Percentiles rank a stretch among this genome's conserved stretches.
Conservation (phyloP, 23 tunicate genomes). For the Oikopleura dioica region DNA sequence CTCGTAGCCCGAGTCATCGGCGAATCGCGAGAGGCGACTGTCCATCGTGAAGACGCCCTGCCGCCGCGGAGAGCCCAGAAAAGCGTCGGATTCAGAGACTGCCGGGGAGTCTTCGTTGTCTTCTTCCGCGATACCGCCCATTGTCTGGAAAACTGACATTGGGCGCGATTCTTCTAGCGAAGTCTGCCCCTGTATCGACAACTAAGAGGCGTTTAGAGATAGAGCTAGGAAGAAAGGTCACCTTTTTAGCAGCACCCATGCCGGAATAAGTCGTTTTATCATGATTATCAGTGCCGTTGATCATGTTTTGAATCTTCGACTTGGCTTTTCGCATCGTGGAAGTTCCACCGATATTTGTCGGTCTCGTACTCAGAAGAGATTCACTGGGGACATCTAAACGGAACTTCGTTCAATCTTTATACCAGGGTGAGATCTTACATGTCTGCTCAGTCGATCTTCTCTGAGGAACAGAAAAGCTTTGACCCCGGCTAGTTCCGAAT, state of each 20-base stretch:
- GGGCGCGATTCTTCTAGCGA: too few relatives aligned
- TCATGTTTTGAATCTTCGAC: conserved; percentile 4
- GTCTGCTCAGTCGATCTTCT: conserved; percentile 1
- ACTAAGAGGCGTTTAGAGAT: too few relatives aligned
- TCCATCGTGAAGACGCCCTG: too few relatives aligned
- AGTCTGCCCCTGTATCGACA: too few relatives aligned
- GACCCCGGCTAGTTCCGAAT: background rate
- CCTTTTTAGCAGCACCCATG: too few relatives aligned
- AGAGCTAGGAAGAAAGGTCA: too few relatives aligned
- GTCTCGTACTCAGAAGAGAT: background rate
- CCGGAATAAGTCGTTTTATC: too few relatives aligned
- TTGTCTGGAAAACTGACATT: background rate
- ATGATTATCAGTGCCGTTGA: background rate
- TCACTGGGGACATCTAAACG: conserved; percentile 9
- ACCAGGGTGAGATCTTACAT: background rate
- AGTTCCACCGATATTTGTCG: background rate
- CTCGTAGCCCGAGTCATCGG: too few relatives aligned
- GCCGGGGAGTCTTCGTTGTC: too few relatives aligned
- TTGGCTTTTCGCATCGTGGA: conserved; percentile 10
- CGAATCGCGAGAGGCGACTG: too few relatives aligned
- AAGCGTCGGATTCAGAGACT: too few relatives aligned
- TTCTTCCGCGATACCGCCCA: background rate
- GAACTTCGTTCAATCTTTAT: background rate
- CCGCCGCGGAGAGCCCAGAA: too few relatives aligned
- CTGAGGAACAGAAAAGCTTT: background rate